Base-by-base conservation (phyloP, 2,113 vertebrate genomes). In the Ceuthmochares aereus region DNA sequence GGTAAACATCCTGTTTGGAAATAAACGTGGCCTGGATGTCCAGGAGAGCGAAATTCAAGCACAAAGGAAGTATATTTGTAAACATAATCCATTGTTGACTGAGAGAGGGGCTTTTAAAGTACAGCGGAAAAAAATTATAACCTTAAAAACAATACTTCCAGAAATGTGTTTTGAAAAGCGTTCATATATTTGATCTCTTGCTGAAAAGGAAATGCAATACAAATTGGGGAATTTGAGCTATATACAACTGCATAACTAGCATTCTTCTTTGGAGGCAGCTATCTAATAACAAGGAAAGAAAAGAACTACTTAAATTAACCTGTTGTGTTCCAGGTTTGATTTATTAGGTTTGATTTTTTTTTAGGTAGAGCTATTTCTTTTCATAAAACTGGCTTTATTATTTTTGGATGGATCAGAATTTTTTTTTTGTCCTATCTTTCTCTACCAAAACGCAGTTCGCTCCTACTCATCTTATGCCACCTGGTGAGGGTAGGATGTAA, bases 1-100 rank as follows among this genome's bases (percentile, higher is more conserved):
- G 90, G 96, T 97, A 97, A 97, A 97, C 97, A 97, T 97, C 97
- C 97, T 97, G 97, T 97, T 97, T 97, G 95, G 93, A 95, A 96
- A 95, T 95, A 95, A 93, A 95, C 47, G 95, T 89, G 90, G 86
- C 93, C 92, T 96, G 91, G 90, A 95, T 95, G 94, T 95, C 72
- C 82, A 96, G 95, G 88, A 97, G 93, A 96, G 84, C 9, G 6
- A 95, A 97, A 95, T 86, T 94, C 90, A 88, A 89, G 95, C 94
- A 89, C 86, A 95, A 70, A 96, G 96, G 95, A 97, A 97, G 92
- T 93, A 87, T 96, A 90, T 90, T 97, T 90, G 95, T 97, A 97
- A 97, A 97, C 93, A 96, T 43, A 68, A 72, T 90, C 89, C 74
- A 96, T 97, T 97, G 96, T 96, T 95, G 93, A 96, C 80, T 52